These are phyloP conservation scores for Pao palembangensis DNA, from an alignment of 2,113 vertebrate genomes.

Conservation along the genomic window DNA sequence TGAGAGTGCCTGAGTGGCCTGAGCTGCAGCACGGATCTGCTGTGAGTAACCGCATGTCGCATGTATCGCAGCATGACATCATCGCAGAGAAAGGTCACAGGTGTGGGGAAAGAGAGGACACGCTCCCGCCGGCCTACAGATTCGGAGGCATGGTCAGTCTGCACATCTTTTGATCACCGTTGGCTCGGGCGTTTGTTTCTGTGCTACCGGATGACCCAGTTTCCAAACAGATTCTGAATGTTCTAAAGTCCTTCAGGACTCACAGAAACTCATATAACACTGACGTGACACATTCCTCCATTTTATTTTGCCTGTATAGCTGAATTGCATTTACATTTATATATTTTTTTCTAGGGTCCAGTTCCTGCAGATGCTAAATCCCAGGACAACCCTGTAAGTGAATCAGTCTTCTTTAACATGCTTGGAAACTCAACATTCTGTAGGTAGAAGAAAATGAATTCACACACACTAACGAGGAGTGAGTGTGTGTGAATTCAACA, in stretches of 20 bases:
- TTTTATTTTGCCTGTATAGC: background rate
- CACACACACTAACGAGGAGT: constrained; percentile 20
- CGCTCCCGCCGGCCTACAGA: constrained; percentile 73
- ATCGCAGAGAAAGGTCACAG: constrained; percentile 18
- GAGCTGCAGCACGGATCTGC: constrained; percentile 26
- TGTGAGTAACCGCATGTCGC: constrained; percentile 44
- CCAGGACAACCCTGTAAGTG: constrained; percentile 61
- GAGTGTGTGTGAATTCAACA: too few relatives aligned
- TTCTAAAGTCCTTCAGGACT: background rate
- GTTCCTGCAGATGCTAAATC: constrained; percentile 51
- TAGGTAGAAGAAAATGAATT: background rate
- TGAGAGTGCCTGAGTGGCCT: background rate
- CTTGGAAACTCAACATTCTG: background rate
- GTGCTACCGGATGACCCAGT: background rate
- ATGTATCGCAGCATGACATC: constrained; percentile 58
- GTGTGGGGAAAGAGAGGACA: constrained; percentile 67
- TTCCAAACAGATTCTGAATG: background rate
- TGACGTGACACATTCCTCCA: background rate
- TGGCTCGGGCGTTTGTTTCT: background rate
- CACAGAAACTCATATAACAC: background rate
- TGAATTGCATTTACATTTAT: background rate
- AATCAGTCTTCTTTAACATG: background rate
- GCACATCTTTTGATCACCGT: background rate
- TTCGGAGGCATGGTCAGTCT: constrained; percentile 67
- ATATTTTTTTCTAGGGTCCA: constrained; percentile 33